These are phyloP conservation scores for Scortum barcoo DNA, from an alignment of 2,113 vertebrate species.

Conservation along the genomic window DNA sequence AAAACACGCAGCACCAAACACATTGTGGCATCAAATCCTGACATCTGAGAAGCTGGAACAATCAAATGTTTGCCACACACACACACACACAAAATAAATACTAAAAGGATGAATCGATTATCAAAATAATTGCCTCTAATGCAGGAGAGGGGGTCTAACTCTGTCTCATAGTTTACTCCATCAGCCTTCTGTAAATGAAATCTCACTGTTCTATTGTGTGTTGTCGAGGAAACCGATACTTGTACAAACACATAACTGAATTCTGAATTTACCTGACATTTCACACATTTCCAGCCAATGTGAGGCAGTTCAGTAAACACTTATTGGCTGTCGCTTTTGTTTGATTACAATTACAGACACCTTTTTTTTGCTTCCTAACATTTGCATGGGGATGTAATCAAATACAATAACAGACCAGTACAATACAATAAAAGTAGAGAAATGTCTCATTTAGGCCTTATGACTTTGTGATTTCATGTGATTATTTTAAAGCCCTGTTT, in stretches of 20 bases:
- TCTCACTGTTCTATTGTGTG: background rate
- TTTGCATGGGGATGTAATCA: conserved; percentile 49
- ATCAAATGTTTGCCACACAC: background rate
- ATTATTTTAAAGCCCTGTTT: conserved; percentile 2
- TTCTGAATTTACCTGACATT: conserved; percentile 46
- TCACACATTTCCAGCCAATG: conserved; percentile 18
- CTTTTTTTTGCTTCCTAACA: conserved; percentile 40
- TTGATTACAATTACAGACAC: conserved; percentile 56
- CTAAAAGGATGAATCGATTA: background rate
- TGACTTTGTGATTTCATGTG: conserved; percentile 6
- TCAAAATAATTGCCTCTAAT: background rate
- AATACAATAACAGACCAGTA: conserved; percentile 22
- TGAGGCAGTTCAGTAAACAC: conserved; percentile 37
- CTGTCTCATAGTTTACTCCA: background rate
- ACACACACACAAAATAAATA: too few species aligned
- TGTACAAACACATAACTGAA: conserved; percentile 6
- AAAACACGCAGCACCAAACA: too few species aligned
- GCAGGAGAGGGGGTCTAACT: background rate
- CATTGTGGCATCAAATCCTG: background rate
- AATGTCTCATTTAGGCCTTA: conserved; percentile 6
- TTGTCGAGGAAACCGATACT: conserved; percentile 22
- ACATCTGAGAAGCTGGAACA: background rate
- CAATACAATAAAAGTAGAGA: conserved; percentile 4
- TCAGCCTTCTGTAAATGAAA: conserved; percentile 9
- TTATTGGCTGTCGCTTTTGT: conserved; percentile 42